Conservation (phyloP, 2,797 vertebrate species). For the Macropodus opercularis region DNA sequence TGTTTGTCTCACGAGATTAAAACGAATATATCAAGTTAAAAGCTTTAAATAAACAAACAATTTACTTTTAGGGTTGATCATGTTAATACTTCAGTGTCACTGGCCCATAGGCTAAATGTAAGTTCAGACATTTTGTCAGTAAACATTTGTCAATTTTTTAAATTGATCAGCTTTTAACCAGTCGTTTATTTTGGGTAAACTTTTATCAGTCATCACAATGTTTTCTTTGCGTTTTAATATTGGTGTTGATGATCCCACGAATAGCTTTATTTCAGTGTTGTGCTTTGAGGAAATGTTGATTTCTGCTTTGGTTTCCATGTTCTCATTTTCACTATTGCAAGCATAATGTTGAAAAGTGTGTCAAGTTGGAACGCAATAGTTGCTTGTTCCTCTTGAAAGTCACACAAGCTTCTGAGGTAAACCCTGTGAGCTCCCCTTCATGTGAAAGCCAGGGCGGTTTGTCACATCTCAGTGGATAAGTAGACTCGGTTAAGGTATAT, state of each 20-base stretch:
- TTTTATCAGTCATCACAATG: too few species aligned
- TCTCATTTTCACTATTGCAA: slow-evolving; percentile 17
- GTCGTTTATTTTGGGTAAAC: too few species aligned
- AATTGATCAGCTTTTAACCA: too few species aligned
- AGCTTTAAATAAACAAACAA: too few species aligned
- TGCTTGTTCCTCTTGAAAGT: slow-evolving; percentile 46
- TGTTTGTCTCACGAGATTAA: background rate
- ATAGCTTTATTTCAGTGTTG: too few species aligned
- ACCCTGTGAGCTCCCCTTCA: slow-evolving; percentile 11
- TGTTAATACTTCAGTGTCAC: too few species aligned
- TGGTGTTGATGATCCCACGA: background rate
- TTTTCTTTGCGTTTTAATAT: too few species aligned
- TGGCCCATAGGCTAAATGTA: too few species aligned
- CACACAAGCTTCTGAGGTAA: slow-evolving; percentile 20
- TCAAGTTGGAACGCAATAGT: background rate
- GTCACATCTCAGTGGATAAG: background rate
- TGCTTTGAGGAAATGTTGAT: slow-evolving; percentile 26
- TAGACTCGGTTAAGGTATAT: background rate
- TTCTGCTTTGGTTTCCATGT: slow-evolving; percentile 21
- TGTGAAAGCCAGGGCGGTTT: background rate
- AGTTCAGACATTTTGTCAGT: too few species aligned
- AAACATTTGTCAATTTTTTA: too few species aligned
- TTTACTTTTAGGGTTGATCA: too few species aligned
- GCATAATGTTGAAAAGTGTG: background rate
- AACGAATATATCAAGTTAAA: too few species aligned